Evolutionary conservation across 2,113 vertebrate species (phyloP).

Genomic region (Peromyscus maniculatus): DNA sequence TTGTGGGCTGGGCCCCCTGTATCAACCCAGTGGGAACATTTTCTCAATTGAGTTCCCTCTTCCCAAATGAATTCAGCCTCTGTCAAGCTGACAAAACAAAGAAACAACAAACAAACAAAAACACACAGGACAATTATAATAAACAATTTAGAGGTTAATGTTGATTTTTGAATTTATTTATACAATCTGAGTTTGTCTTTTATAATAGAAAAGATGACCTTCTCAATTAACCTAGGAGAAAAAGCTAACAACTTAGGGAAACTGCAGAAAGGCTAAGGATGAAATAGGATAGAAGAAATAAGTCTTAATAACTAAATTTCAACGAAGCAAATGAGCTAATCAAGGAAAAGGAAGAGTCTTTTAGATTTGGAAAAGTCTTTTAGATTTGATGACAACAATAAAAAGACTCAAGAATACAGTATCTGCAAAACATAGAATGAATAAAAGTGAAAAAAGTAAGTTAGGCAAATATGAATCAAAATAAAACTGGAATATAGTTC

Average conservation of each 20-base stretch:
- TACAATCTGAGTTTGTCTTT: not conserved
- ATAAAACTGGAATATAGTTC: not conserved
- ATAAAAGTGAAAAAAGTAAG: not conserved
- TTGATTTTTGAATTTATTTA: not conserved
- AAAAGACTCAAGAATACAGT: not conserved
- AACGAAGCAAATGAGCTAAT: not conserved
- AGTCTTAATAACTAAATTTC: not conserved
- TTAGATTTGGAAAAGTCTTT: not conserved
- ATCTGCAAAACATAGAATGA: not conserved
- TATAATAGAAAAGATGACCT: not conserved
- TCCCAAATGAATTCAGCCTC: not conserved
- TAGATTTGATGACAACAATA: not conserved
- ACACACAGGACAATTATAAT: not conserved
- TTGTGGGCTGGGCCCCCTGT: not conserved
- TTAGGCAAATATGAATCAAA: not conserved
- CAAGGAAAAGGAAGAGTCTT: conserved; percentile 27
- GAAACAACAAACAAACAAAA: too few species aligned
- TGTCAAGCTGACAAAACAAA: not conserved
- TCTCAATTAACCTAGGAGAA: not conserved
- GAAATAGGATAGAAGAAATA: not conserved
- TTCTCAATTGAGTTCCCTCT: not conserved
- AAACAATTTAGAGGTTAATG: conserved; percentile 21
- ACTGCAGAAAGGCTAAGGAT: not conserved
- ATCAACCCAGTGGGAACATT: not conserved
- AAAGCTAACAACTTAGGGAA: not conserved